Evolutionary conservation across 2,888 invertebrate species (phyloP).

Genomic region (Parasteatoda lunata): DNA sequence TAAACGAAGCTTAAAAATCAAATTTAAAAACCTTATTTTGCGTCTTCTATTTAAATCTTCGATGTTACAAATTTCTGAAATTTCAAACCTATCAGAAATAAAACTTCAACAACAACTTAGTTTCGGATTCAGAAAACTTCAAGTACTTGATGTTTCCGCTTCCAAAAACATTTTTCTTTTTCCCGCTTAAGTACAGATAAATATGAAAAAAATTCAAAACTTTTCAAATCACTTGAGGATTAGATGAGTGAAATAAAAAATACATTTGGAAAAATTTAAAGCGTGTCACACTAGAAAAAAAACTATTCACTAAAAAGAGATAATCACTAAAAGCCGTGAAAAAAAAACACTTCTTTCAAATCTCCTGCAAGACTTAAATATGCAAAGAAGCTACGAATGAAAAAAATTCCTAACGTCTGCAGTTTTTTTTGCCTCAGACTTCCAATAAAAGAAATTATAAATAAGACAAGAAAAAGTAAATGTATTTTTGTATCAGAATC

Average conservation of each 20-base stretch:
- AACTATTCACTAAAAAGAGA: background rate
- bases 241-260: slow-evolving; percentile 40
- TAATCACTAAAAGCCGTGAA: background rate
- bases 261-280: background rate
- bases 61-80: too few relatives aligned
- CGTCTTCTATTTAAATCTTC: too few relatives aligned
- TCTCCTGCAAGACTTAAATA: background rate
- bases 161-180: too few relatives aligned
- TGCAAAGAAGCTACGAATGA: slow-evolving; percentile 12
- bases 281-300: background rate
- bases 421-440: background rate
- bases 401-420: slow-evolving; percentile 3
- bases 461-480: background rate
- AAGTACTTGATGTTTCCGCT: too few relatives aligned
- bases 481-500: too few relatives aligned
- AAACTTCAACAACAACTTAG: too few relatives aligned
- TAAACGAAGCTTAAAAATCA: too few relatives aligned
- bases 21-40: too few relatives aligned
- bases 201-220: background rate
- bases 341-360: background rate
- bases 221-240: slow-evolving; percentile 42
- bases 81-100: too few relatives aligned
- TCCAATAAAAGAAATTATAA: background rate
- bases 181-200: too few relatives aligned
- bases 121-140: too few relatives aligned